phyloP scores from a whole-genome alignment of 1,140 invertebrate species.

The Trichogramma pretiosum region DNA sequence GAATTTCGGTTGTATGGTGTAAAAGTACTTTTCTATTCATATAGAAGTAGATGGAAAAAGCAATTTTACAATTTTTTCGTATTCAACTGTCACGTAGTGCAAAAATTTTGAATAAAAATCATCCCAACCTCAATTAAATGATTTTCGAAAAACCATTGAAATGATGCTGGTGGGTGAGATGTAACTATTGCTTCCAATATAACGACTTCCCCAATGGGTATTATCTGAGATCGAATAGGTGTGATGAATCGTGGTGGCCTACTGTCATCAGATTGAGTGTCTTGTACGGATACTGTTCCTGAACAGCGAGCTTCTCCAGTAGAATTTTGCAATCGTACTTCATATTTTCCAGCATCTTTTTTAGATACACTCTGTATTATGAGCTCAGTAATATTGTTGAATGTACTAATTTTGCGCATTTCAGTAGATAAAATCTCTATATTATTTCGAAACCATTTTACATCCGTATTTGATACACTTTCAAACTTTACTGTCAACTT shows the following conservation, averaged over 20 bases:
- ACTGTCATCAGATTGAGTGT: constrained; percentile 51
- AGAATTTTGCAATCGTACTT: constrained; percentile 66
- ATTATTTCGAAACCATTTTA: constrained; percentile 84
- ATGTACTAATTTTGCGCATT: constrained; percentile 55
- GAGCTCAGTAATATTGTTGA: constrained; percentile 59
- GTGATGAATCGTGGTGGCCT: constrained; percentile 66
- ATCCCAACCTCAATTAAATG: constrained; percentile 42
- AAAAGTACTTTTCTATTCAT: no score
- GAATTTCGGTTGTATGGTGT: no score
- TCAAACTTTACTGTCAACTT: constrained; percentile 62
- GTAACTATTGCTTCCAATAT: constrained; percentile 69
- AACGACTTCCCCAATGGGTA: constrained; percentile 64
- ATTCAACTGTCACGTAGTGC: no score
- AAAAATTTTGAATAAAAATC: not conserved
- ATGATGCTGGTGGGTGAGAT: constrained; percentile 69
- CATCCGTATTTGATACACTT: constrained; percentile 59
- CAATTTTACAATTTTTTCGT: not conserved
- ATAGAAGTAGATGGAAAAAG: not conserved
- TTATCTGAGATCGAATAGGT: constrained; percentile 60
- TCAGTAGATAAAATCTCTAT: constrained; percentile 63
- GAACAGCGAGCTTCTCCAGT: constrained; percentile 69
- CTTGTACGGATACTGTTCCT: constrained; percentile 59
- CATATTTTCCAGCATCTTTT: constrained; percentile 76
- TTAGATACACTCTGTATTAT: constrained; percentile 60
- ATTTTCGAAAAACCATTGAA: constrained; percentile 75